These are phyloP conservation scores for Euphonia xanthogaster DNA, from an alignment of 2,797 vertebrate genomes.

Conservation along the genomic window DNA sequence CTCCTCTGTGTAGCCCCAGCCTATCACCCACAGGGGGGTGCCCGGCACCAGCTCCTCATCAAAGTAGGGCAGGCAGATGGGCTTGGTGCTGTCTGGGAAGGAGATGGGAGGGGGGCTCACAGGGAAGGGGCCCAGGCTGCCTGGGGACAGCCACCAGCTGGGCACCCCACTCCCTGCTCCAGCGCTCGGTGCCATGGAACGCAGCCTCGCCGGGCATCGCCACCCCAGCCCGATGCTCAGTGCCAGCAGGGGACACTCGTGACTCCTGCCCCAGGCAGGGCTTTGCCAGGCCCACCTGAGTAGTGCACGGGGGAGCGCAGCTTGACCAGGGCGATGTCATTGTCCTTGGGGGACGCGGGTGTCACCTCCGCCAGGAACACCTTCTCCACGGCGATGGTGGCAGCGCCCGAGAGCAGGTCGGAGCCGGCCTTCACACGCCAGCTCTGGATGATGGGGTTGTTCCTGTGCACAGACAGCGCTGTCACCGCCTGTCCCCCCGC, in stretches of 20 bases:
- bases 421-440: slow-evolving; percentile 84
- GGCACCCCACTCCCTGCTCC: background rate
- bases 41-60: slow-evolving; percentile 65
- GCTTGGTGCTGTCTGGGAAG: slow-evolving; percentile 72
- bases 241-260: accelerated
- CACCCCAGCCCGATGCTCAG: accelerated
- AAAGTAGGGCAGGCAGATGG: slow-evolving; percentile 87
- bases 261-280: accelerated
- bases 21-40: slow-evolving; percentile 76
- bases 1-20: slow-evolving; percentile 86
- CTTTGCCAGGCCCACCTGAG: slow-evolving; percentile 71
- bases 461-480: background rate
- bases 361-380: slow-evolving; percentile 78
- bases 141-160: background rate
- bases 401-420: slow-evolving; percentile 39
- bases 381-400: slow-evolving; percentile 79
- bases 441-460: slow-evolving; percentile 54
- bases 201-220: accelerated
- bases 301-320: slow-evolving; percentile 77
- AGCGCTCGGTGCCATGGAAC: accelerated
- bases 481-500: accelerated
- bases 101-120: accelerated
- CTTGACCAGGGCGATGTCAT: slow-evolving; percentile 87
- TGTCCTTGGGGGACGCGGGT: slow-evolving; percentile 59
- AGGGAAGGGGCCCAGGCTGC: background rate